Evolutionary conservation across 92 coral and sea anemone genomes (phyloP).

Genomic region (Parazoanthus atlanticus): DNA sequence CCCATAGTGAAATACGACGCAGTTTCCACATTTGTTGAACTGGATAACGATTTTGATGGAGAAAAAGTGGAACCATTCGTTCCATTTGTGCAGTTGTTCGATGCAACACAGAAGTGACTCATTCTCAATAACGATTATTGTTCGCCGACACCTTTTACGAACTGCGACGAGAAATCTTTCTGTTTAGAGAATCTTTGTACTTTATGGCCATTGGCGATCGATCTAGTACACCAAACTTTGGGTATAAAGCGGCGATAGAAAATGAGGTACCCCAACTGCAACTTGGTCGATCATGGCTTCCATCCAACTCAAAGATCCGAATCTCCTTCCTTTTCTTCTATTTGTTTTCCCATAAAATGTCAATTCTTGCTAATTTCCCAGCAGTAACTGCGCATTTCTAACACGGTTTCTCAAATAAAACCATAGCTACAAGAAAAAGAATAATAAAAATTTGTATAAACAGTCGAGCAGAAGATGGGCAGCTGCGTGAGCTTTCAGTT

Average conservation of each 20-base stretch:
- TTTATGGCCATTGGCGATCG: background rate
- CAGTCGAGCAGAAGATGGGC: conserved; percentile 45
- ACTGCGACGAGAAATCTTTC: background rate
- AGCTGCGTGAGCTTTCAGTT: background rate
- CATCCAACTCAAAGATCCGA: background rate
- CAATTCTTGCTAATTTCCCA: conserved; percentile 39
- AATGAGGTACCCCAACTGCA: background rate
- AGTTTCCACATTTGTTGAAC: conserved; percentile 21
- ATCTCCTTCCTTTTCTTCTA: background rate
- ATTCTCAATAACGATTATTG: conserved; percentile 5
- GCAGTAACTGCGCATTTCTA: conserved; percentile 50
- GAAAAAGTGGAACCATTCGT: background rate
- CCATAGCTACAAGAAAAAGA: conserved; percentile 60
- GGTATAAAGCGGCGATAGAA: background rate
- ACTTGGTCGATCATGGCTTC: background rate
- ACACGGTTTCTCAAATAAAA: conserved; percentile 51
- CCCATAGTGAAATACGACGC: conserved; percentile 31
- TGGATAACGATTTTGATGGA: conserved; percentile 15
- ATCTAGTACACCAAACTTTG: conserved; percentile 6
- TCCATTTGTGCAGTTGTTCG: background rate
- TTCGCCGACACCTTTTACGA: background rate
- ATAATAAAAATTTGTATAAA: conserved; percentile 50
- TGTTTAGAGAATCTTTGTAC: background rate
- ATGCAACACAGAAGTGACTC: background rate
- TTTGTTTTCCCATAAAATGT: conserved; percentile 41